Conservation (phyloP, 2,888 invertebrate species). For the Scaptomyza tumidula region DNA sequence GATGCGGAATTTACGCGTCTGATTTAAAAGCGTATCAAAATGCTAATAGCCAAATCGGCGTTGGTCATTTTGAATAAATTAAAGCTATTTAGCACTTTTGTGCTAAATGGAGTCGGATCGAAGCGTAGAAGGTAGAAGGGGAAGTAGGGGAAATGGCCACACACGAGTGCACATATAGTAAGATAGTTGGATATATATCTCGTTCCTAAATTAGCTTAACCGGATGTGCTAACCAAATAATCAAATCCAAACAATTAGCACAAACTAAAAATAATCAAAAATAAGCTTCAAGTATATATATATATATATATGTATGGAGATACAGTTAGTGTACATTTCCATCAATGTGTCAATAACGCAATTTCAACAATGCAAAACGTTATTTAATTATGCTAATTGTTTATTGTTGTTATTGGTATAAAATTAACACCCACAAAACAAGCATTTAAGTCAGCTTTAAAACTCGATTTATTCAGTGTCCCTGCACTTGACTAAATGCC, state of each 20-base stretch:
- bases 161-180: conserved; percentile 17
- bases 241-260: conserved; percentile 41
- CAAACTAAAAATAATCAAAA: conserved; percentile 21
- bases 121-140: not conserved
- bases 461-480: conserved; percentile 26
- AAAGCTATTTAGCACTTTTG: conserved; percentile 63
- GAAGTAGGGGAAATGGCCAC: not conserved
- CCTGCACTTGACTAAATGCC: conserved; percentile 48
- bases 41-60: conserved; percentile 52
- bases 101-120: not conserved
- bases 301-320: no score
- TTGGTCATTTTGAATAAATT: conserved; percentile 34
- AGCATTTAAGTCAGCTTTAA: conserved; percentile 4
- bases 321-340: conserved; percentile 36
- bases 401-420: conserved; percentile 15
- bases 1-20: conserved; percentile 18
- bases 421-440: conserved; percentile 40
- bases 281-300: conserved; percentile 7
- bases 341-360: conserved; percentile 48
- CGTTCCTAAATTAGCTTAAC: conserved; percentile 17
- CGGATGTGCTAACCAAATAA: conserved; percentile 46
- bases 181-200: conserved; percentile 14
- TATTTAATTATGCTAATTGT: conserved; percentile 52
- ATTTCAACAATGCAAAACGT: conserved; percentile 27
- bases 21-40: conserved; percentile 1